Base-by-base conservation (phyloP, 2,797 vertebrate species). In the Premnoplex brunnescens region DNA sequence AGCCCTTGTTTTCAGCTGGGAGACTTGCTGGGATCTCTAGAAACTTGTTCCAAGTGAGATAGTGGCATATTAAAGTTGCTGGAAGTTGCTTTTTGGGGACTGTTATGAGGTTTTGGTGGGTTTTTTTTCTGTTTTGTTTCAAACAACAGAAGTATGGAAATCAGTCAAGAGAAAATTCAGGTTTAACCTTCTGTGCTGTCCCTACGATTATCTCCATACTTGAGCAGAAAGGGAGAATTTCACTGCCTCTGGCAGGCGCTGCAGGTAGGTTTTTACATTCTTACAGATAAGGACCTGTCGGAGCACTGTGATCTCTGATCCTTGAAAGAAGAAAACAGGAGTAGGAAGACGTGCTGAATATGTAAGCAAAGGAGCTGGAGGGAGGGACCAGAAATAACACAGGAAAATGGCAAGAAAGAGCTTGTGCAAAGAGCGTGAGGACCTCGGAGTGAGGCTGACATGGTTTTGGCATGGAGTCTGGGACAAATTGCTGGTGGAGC, bases 401-500 rank as follows among this genome's bases (percentile, higher is more conserved):
- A 43, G 27, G 71, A 75, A 79, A 79, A 32, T 3, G 17, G 75
- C 69, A 87, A 84, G 60, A 93, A 85, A 48, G 4, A 48, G 68
- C 60, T 75, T 69, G 55, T 2, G 37, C 74, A 72, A 41, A 63
- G 49, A 86, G 56, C 1, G 0, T 32, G 87, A 95, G 89, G 81
- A 78, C 77, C 74, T 95, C 0, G 3, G n/a, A 43, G 63, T 3
- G 30, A 78, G 46, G 78, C 67, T 79, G 87, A 63, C 88, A 66
- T 11, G 32, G 89, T 73, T 96, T 87, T 95, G 85, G 93, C 82
- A 72, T 3, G 19, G 64, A 66, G 36, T 69, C 63, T 76, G 82
- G 72, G 91, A 96, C 89, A 91, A 94, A 89, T 69, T 88, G 91
- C 82, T 89, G 68, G 79, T 94, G 49, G 85, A 92, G 63, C 75